Conservation (phyloP, 1,140 invertebrate genomes). For the Ips typographus region DNA sequence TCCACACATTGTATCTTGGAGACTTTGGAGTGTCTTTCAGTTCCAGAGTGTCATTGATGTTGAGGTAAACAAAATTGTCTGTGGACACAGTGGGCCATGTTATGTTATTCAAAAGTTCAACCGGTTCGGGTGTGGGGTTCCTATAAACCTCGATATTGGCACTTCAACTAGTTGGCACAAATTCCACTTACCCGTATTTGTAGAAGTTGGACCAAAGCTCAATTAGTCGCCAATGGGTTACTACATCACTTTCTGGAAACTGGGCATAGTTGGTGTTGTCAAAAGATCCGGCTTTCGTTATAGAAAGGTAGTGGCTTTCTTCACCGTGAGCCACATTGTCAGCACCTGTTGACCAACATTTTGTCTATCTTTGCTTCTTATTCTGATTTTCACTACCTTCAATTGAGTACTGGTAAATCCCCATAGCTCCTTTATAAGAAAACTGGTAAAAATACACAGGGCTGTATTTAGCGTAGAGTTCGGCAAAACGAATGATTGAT, state of each 20-base stretch:
- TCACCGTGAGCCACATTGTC: slow-evolving; percentile 26
- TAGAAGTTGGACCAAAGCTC: slow-evolving; percentile 26
- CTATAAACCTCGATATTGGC: neutral
- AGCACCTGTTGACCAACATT: neutral
- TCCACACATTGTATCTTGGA: slow-evolving; percentile 21
- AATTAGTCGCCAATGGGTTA: slow-evolving; percentile 21
- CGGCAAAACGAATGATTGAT: slow-evolving; percentile 28
- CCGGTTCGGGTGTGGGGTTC: slow-evolving; percentile 29
- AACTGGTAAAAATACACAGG: slow-evolving; percentile 34
- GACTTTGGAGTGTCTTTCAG: slow-evolving; percentile 18
- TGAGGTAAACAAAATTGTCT: slow-evolving; percentile 21
- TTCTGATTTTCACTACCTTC: slow-evolving; percentile 9
- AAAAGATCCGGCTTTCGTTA: slow-evolving; percentile 12
- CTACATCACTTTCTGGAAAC: slow-evolving; percentile 21
- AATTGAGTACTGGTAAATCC: slow-evolving; percentile 19
- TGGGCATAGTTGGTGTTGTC: slow-evolving; percentile 25
- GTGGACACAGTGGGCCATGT: slow-evolving; percentile 18
- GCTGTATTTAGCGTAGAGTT: slow-evolving; percentile 18
- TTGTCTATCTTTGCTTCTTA: neutral
- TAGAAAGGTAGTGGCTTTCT: slow-evolving; percentile 14
- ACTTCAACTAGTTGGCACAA: neutral
- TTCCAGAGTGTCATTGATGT: slow-evolving; percentile 24
- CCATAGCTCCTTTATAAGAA: slow-evolving; percentile 30
- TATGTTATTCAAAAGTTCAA: slow-evolving; percentile 12
- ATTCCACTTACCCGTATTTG: slow-evolving; percentile 6